phyloP scores from a whole-genome alignment of 2,113 vertebrate genomes.

The Cairina moschata region DNA sequence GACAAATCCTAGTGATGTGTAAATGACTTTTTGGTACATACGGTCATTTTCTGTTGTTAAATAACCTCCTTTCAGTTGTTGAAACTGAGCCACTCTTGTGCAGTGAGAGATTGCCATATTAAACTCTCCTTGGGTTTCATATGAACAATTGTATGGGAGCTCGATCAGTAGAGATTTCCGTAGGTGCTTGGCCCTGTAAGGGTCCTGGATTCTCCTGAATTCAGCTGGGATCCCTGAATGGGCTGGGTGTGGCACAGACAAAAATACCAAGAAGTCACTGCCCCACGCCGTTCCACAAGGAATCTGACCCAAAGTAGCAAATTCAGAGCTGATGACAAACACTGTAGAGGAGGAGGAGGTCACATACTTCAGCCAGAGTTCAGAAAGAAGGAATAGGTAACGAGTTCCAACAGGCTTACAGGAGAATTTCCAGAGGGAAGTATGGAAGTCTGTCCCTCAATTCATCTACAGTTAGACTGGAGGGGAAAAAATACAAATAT shows the following conservation, averaged over 20 bases:
- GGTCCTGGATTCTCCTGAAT: neutral
- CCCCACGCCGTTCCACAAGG: neutral
- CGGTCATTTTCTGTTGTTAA: neutral
- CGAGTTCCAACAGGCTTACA: neutral
- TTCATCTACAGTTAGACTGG: neutral
- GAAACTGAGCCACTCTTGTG: neutral
- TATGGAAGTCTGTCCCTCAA: neutral
- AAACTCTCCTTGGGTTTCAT: neutral
- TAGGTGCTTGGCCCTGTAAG: neutral
- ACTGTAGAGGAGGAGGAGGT: neutral
- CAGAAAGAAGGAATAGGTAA: neutral
- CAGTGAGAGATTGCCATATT: neutral
- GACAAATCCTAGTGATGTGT: neutral
- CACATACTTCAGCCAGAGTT: neutral
- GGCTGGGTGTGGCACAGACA: neutral
- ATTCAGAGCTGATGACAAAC: neutral
- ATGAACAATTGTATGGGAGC: neutral
- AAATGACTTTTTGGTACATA: neutral
- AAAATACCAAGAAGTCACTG: neutral
- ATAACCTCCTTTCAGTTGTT: neutral
- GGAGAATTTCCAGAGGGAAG: neutral
- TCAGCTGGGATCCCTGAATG: neutral
- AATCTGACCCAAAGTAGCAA: neutral
- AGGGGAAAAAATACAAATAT: neutral
- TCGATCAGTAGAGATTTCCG: neutral